Evolutionary conservation across 2,113 vertebrate genomes (phyloP).

Genomic region (Leucopternis melanops): DNA sequence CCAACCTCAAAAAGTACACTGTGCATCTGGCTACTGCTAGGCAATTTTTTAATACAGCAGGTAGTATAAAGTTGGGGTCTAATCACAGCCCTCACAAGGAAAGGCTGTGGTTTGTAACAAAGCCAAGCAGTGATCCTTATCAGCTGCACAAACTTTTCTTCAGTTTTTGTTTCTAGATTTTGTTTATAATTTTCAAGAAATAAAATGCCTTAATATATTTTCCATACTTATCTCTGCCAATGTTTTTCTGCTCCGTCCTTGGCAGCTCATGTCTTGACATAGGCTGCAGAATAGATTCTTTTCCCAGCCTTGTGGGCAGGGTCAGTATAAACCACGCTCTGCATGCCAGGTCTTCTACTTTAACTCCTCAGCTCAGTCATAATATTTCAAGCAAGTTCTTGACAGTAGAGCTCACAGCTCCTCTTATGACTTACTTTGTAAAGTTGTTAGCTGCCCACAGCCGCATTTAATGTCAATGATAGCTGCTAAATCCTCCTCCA

Average conservation of each 20-base stretch:
- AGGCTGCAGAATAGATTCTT: conserved; percentile 37
- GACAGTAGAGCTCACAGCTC: not conserved
- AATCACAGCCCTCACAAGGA: not conserved
- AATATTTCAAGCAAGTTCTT: not conserved
- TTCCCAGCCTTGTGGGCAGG: not conserved
- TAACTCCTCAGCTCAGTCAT: not conserved
- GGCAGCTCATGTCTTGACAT: not conserved
- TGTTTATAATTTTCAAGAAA: conserved; percentile 49
- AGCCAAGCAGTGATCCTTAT: not conserved
- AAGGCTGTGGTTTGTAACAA: not conserved
- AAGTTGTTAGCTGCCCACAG: not conserved
- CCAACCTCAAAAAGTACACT: not conserved
- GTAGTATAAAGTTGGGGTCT: not conserved
- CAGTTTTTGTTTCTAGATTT: not conserved
- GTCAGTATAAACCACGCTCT: not conserved
- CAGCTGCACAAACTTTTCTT: not conserved
- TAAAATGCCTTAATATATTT: conserved; percentile 6
- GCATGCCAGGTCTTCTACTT: not conserved
- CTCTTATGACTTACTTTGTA: not conserved
- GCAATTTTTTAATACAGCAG: not conserved
- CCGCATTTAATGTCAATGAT: too few species aligned
- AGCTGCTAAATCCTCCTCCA: too few species aligned
- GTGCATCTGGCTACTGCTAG: not conserved
- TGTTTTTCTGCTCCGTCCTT: conserved; percentile 30
- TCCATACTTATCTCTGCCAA: not conserved